These are phyloP conservation scores for Mola mola DNA, from an alignment of 2,113 vertebrate genomes.

Conservation along the genomic window DNA sequence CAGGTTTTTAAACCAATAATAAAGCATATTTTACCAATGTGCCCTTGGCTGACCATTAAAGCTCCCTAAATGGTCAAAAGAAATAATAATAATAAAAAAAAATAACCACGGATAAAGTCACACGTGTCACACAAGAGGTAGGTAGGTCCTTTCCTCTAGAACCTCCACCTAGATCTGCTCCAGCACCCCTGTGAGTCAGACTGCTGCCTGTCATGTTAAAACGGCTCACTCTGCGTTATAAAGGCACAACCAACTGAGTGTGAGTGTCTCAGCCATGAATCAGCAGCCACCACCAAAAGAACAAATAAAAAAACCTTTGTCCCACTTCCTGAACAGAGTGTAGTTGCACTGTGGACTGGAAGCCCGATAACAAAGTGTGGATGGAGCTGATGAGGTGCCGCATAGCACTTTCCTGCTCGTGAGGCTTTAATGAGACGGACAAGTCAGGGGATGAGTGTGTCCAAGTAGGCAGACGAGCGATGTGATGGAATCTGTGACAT, in stretches of 20 bases:
- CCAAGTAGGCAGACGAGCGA: too few species aligned
- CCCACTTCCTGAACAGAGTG: conserved; percentile 63
- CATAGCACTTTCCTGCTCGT: too few species aligned
- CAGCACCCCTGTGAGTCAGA: conserved; percentile 45
- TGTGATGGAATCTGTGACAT: too few species aligned
- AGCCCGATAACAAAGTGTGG: conserved; percentile 49
- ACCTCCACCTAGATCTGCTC: conserved; percentile 55
- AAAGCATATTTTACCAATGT: too few species aligned
- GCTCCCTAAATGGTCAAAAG: too few species aligned
- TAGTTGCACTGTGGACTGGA: conserved; percentile 40
- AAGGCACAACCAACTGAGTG: conserved; percentile 46
- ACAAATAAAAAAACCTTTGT: conserved; percentile 59
- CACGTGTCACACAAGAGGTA: too few species aligned
- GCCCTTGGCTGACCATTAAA: too few species aligned
- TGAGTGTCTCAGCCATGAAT: conserved; percentile 61
- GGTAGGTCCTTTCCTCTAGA: background rate
- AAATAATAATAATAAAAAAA: too few species aligned
- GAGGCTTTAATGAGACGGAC: conserved; percentile 20
- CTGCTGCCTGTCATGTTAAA: conserved; percentile 43
- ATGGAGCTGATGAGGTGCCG: too few species aligned
- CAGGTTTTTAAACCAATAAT: too few species aligned
- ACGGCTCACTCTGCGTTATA: conserved; percentile 52
- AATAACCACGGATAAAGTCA: too few species aligned
- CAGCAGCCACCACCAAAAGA: conserved; percentile 28
- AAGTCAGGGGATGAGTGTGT: background rate